Conservation (phyloP, 2,113 vertebrate species). For the Ibidorhyncha struthersii region DNA sequence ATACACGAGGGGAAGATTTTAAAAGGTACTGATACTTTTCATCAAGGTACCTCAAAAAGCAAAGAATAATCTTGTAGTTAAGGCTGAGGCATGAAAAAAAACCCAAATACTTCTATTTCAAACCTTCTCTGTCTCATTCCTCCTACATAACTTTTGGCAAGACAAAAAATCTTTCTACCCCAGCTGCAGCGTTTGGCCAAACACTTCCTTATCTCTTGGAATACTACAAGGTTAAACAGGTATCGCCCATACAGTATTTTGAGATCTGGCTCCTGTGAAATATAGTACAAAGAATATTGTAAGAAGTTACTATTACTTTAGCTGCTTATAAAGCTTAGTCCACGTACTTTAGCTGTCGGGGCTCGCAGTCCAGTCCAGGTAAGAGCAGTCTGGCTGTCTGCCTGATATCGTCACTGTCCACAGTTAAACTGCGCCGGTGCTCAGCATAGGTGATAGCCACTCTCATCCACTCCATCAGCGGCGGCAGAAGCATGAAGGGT, state of each 20-base stretch:
- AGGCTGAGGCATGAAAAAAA: not conserved
- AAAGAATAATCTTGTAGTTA: not conserved
- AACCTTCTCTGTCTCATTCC: not conserved
- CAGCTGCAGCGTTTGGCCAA: not conserved
- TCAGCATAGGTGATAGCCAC: slow-evolving; percentile 96
- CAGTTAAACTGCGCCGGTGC: slow-evolving; percentile 91
- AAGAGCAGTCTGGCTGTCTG: slow-evolving; percentile 92
- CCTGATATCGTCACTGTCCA: slow-evolving; percentile 95
- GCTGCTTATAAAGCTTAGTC: not conserved
- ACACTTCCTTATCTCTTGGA: not conserved
- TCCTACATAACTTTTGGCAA: not conserved
- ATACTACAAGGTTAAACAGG: accelerated
- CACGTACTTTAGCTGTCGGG: slow-evolving; percentile 92
- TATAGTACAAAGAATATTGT: accelerated
- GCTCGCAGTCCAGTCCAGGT: slow-evolving; percentile 95
- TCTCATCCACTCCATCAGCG: slow-evolving; percentile 98
- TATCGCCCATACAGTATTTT: accelerated
- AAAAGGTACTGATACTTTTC: not conserved
- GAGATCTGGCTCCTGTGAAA: accelerated
- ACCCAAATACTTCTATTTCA: not conserved
- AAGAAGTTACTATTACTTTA: not conserved
- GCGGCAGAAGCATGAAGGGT: slow-evolving; percentile 94
- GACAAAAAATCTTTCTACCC: not conserved
- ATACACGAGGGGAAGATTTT: not conserved
- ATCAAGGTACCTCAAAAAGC: not conserved